Conservation (phyloP, 2,888 invertebrate genomes). For the Augochlorella aurata region DNA sequence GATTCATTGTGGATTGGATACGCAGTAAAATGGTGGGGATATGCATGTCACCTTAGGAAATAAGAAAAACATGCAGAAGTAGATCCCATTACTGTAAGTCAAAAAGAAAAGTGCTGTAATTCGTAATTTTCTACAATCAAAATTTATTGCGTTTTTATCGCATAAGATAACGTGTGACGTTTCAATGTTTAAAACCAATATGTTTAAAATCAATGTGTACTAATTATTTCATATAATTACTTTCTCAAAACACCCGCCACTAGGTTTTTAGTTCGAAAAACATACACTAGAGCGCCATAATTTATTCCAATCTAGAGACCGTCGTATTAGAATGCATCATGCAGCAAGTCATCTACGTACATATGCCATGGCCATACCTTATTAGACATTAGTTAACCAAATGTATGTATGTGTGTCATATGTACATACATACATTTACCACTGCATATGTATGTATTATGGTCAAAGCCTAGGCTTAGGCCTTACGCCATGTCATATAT, state of each 20-base stretch:
- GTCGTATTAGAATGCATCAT: too few relatives aligned
- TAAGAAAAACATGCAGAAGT: too few relatives aligned
- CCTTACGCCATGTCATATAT: too few relatives aligned
- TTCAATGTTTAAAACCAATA: background rate
- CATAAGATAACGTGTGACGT: background rate
- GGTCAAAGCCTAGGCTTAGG: too few relatives aligned
- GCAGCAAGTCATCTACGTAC: background rate
- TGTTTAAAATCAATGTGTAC: background rate
- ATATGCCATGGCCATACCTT: too few relatives aligned
- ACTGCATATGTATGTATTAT: too few relatives aligned
- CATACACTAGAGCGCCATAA: background rate
- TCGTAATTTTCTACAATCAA: background rate
- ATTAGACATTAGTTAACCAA: too few relatives aligned
- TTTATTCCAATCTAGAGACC: conserved; percentile 2
- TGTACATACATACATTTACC: too few relatives aligned
- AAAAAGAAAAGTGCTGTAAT: conserved; percentile 17
- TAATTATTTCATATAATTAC: conserved; percentile 20
- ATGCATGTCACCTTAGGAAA: too few relatives aligned
- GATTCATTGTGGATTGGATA: too few relatives aligned
- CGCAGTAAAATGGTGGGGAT: too few relatives aligned
- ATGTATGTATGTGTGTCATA: too few relatives aligned
- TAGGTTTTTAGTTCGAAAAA: conserved; percentile 15
- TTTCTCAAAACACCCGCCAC: conserved; percentile 44
- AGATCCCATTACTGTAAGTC: background rate
- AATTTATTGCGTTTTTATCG: background rate